Evolutionary conservation across 2,888 invertebrate species (phyloP).

Genomic region (Blera fallax): DNA sequence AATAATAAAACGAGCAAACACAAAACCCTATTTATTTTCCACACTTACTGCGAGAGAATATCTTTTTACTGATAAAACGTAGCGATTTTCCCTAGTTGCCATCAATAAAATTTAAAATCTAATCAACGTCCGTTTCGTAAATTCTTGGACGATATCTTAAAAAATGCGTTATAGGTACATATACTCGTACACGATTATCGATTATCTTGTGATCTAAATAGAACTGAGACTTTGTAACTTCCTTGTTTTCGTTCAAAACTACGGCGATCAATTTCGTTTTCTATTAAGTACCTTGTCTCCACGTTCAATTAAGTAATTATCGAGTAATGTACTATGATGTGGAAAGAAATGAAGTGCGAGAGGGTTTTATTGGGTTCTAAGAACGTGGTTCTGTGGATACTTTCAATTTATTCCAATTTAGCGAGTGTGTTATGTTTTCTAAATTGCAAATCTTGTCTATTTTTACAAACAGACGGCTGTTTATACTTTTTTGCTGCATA

Average conservation of each 20-base stretch:
- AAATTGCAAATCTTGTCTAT: not conserved
- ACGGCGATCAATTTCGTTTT: constrained; percentile 13
- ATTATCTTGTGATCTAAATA: constrained; percentile 14
- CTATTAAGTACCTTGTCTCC: constrained; percentile 15
- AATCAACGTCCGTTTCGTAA: constrained; percentile 25
- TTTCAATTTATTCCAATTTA: constrained; percentile 41
- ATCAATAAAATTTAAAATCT: constrained; percentile 18
- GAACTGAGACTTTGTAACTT: constrained; percentile 2
- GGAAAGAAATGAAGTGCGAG: not conserved
- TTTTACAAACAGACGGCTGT: constrained; percentile 78
- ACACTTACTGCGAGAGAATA: not conserved
- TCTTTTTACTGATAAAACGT: not conserved
- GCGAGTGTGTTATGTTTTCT: not conserved
- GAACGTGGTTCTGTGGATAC: not conserved
- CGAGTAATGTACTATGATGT: not conserved
- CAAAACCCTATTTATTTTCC: not conserved
- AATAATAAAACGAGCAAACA: not conserved
- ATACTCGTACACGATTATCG: no score
- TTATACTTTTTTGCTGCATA: constrained; percentile 74
- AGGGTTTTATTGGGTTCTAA: not conserved
- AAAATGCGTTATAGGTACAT: constrained; percentile 5
- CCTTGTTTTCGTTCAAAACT: not conserved
- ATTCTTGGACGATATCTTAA: constrained; percentile 9
- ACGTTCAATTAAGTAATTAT: constrained; percentile 9
- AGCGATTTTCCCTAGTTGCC: not conserved